Conservation (phyloP, 2,113 vertebrate species). For the Micromys minutus region DNA sequence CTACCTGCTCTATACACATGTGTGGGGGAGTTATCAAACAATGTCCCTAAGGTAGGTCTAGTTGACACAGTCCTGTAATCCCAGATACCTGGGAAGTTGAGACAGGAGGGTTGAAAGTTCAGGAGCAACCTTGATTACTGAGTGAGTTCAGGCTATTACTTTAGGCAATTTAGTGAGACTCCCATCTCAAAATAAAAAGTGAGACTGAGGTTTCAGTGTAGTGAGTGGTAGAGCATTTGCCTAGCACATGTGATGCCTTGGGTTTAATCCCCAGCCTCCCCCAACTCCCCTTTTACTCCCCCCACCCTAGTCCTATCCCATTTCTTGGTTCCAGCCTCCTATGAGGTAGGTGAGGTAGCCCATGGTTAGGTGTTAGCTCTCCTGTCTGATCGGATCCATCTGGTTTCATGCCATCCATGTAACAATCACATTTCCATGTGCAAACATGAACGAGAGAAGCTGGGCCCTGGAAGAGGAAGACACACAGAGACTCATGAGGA, state of each 20-base stretch:
- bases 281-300: too few relatives aligned
- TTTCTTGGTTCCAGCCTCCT: not conserved
- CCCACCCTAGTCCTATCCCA: not conserved
- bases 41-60: not conserved
- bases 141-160: not conserved
- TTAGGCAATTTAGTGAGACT: not conserved
- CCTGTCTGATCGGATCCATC: accelerated
- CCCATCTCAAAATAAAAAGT: not conserved
- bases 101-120: not conserved
- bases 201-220: not conserved
- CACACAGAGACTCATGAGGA: not conserved
- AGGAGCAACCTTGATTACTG: not conserved
- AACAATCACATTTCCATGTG: not conserved
- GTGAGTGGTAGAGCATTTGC: not conserved
- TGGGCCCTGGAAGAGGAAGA: not conserved
- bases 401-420: not conserved
- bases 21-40: not conserved
- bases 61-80: not conserved
- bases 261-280: not conserved
- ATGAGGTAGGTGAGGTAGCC: too few relatives aligned
- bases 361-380: not conserved
- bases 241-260: not conserved
- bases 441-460: too few relatives aligned
- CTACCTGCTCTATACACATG: not conserved
- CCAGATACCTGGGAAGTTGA: not conserved